Base-by-base conservation (phyloP, 2,888 invertebrate species). In the Nysson spinosus region DNA sequence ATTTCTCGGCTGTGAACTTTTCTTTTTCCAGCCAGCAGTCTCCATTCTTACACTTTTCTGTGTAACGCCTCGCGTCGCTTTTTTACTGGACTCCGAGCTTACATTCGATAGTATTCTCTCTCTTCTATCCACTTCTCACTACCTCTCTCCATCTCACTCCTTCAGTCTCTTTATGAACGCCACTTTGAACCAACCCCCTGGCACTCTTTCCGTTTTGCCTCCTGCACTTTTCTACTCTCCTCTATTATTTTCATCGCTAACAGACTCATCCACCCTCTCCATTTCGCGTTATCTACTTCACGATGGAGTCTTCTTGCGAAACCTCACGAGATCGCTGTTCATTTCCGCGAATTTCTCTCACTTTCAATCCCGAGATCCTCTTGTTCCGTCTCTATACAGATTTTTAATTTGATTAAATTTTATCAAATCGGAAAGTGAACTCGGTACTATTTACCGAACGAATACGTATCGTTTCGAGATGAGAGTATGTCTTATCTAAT, bases 201-300 rank as follows among this genome's bases (percentile, higher is more conserved):
- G 30, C 50, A 50, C 34, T n/a, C n/a, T n/a, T 49, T 42, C 37
- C 63, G 34, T 61, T 44, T 55, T 24, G 35, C 42, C 20, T 16
- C 51, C 9, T 28, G 55, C 49, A 49, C 51, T 55, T 61, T n/a
- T 57, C 64, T 56, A 17, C 26, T 16, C 42, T 12, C 34, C 43
- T 44, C 57, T 61, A 61, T 67, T 74, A 75, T 75, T 74, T 69
- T 69, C 57, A 51, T 65, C 60, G 55, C 62, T 72, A 75, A 75
- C 60, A 68, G 64, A 60, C 62, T 75, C 61, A 57, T 51, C 65
- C 75, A 22, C 50, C 55, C 54, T 50, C 64, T 54, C 52, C 47
- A 20, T 54, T 55, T 50, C 56, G 64, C 24, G 69, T 58, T 69
- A 69, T 63, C 64, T 69, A 50, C 42, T 51, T 55, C 62, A 30